Conservation (phyloP, 64 coral and sea anemone genomes). For the Dendronephthya gigantea region DNA sequence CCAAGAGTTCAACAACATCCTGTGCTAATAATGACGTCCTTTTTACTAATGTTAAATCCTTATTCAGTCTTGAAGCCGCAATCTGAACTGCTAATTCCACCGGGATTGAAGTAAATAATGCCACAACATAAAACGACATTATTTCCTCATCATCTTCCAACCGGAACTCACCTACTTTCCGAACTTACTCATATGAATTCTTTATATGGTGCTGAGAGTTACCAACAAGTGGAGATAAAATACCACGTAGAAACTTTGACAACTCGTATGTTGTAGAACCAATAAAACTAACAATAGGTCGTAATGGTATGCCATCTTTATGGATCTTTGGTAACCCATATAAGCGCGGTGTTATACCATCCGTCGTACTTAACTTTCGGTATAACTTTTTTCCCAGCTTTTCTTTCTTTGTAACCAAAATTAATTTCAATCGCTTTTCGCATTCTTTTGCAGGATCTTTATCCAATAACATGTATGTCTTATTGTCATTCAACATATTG, state of each 20-base stretch:
- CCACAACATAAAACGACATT: background rate
- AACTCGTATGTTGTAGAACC: conserved; percentile 1
- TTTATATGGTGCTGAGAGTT: conserved; percentile 10
- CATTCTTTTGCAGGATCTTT: too few relatives aligned
- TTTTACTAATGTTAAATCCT: background rate
- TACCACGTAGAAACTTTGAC: background rate
- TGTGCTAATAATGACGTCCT: background rate
- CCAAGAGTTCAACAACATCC: background rate
- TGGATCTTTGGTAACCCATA: background rate
- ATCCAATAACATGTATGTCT: too few relatives aligned
- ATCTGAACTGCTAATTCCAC: too few relatives aligned
- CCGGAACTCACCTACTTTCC: background rate
- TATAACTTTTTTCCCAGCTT: too few relatives aligned
- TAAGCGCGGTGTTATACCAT: background rate
- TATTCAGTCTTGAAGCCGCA: background rate
- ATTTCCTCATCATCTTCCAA: background rate
- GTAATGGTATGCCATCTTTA: background rate
- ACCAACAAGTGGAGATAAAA: conserved; percentile 17
- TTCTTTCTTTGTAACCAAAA: too few relatives aligned
- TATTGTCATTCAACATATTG: too few relatives aligned
- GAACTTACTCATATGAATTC: conserved; percentile 17
- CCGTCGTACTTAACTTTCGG: too few relatives aligned
- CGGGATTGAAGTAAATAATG: background rate
- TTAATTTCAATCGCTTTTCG: too few relatives aligned
- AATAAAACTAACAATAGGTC: conserved; percentile 21